These are phyloP conservation scores for Papilio glaucus DNA, from an alignment of 1,140 invertebrate species.

Conservation along the genomic window DNA sequence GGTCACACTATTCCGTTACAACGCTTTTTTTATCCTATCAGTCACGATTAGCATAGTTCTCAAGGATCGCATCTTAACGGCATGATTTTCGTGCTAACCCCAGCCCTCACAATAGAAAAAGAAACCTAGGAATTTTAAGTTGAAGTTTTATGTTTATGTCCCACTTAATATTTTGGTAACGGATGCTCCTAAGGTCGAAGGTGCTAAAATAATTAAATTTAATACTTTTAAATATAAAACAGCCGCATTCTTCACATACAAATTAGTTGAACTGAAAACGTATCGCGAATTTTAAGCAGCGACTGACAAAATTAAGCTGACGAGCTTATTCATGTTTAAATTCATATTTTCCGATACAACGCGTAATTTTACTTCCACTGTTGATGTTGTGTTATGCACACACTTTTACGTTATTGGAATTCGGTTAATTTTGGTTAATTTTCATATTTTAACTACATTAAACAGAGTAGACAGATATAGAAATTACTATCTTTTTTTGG, in stretches of 20 bases:
- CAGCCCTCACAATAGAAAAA: too few species aligned
- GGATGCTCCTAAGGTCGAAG: background rate
- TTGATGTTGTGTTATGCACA: conserved; percentile 1
- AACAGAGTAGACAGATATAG: too few species aligned
- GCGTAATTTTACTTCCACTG: conserved; percentile 21
- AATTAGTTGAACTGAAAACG: conserved; percentile 20
- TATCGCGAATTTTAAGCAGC: conserved; percentile 12
- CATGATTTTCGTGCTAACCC: too few species aligned
- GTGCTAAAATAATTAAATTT: background rate
- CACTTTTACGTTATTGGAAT: conserved; percentile 20
- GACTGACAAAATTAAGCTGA: conserved; percentile 22
- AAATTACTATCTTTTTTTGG: too few species aligned
- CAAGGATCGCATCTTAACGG: too few species aligned
- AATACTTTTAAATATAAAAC: conserved; percentile 9
- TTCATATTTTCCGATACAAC: conserved; percentile 22
- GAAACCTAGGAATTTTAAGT: too few species aligned
- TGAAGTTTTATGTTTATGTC: too few species aligned
- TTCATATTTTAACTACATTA: too few species aligned
- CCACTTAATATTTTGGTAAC: background rate
- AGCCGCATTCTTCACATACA: conserved; percentile 18
- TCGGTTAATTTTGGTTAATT: background rate
- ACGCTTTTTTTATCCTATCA: too few species aligned
- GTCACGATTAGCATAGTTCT: too few species aligned
- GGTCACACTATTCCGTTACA: too few species aligned
- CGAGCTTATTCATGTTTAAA: conserved; percentile 25